These are phyloP conservation scores for Phaethon lepturus DNA, from an alignment of 2,113 vertebrate genomes.

Conservation along the genomic window DNA sequence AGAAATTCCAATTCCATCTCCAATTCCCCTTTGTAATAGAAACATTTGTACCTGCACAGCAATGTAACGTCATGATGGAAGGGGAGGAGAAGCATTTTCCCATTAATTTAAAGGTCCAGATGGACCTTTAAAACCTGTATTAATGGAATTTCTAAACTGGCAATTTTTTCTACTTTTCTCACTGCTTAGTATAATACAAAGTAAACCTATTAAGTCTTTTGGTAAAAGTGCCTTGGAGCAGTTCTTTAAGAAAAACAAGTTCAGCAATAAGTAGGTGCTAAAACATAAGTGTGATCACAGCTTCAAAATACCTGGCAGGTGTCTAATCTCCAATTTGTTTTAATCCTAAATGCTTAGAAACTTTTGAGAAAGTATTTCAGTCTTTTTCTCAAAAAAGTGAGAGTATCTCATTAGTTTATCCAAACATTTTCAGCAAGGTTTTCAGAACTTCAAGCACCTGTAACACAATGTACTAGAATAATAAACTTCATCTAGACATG, in stretches of 20 bases:
- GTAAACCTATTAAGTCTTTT: not conserved
- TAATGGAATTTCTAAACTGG: not conserved
- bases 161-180: not conserved
- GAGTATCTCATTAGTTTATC: not conserved
- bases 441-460: not conserved
- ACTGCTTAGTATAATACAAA: not conserved
- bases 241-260: not conserved
- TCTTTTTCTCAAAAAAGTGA: not conserved
- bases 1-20: not conserved
- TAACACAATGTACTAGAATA: not conserved
- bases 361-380: not conserved
- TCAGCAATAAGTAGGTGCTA: not conserved
- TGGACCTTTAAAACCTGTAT: not conserved
- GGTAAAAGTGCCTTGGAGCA: not conserved
- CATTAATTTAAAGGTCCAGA: not conserved
- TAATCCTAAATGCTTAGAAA: not conserved
- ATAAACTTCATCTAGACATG: not conserved
- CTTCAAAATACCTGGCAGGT: not conserved
- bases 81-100: not conserved
- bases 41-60: not conserved
- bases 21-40: not conserved
- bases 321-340: not conserved
- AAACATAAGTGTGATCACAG: not conserved
- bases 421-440: not conserved
- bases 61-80: not conserved